Evolutionary conservation across 2,797 vertebrate genomes (phyloP).

Genomic region (Falco cherrug): DNA sequence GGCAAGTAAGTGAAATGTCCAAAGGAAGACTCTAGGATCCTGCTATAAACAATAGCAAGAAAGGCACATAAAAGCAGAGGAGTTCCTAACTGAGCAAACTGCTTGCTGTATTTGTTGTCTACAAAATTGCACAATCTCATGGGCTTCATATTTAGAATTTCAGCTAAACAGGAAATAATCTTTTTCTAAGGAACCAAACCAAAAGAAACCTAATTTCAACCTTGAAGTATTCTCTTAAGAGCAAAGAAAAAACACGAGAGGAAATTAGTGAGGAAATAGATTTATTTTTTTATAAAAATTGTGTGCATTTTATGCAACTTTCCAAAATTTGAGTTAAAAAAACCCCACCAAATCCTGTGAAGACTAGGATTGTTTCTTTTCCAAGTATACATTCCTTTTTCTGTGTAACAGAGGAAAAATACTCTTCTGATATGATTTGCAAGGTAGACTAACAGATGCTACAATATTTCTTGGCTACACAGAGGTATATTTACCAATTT

Average conservation of each 20-base stretch:
- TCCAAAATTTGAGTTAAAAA: neutral
- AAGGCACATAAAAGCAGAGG: neutral
- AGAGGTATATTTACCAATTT: neutral
- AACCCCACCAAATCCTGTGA: neutral
- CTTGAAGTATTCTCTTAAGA: neutral
- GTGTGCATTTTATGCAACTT: neutral
- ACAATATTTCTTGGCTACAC: neutral
- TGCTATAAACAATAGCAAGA: neutral
- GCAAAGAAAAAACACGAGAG: neutral
- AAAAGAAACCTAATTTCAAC: neutral
- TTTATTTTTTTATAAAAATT: neutral
- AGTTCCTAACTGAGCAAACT: neutral
- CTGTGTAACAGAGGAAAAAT: neutral
- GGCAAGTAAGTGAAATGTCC: neutral
- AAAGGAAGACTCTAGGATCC: neutral
- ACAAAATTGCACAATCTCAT: neutral
- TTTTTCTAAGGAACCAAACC: neutral
- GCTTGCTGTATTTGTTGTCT: neutral
- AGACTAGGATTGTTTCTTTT: neutral
- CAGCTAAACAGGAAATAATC: neutral
- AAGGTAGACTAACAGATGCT: neutral
- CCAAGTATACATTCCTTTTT: neutral
- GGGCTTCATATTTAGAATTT: neutral
- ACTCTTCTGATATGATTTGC: neutral
- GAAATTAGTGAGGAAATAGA: neutral